Percentiles rank a stretch among this genome's conserved stretches.
Evolutionary conservation across 2,888 invertebrate species (phyloP).

Genomic region (Drosophila falleni): DNA sequence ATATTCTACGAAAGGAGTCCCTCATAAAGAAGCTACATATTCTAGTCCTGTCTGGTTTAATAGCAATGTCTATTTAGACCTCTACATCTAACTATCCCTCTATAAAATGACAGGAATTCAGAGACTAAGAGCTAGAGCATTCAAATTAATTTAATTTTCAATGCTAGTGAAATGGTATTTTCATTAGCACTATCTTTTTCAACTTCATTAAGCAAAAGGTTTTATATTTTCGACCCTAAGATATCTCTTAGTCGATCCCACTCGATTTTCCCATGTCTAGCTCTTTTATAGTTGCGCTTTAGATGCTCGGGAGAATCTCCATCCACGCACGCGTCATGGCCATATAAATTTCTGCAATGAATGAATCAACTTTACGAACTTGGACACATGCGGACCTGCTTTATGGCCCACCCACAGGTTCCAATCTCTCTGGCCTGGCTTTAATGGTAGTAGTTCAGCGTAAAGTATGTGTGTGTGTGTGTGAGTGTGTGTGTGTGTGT

Average conservation of each 20-base stretch:
- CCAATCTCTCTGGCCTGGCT: slow-evolving; percentile 45
- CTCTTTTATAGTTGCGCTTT: slow-evolving; percentile 42
- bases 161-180: too few species aligned
- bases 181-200: too few species aligned
- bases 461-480: slow-evolving; percentile 15
- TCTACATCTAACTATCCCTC: too few species aligned
- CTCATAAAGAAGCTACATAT: too few species aligned
- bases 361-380: slow-evolving; percentile 80
- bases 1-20: too few species aligned
- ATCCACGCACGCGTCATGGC: slow-evolving; percentile 55
- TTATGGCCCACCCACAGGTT: slow-evolving; percentile 63
- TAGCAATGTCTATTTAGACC: too few species aligned
- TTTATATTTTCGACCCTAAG: neutral
- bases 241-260: neutral
- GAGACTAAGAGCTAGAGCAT: too few species aligned
- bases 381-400: slow-evolving; percentile 70
- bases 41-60: too few species aligned
- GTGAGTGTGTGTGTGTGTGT: slow-evolving; percentile 35
- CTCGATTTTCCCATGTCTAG: neutral
- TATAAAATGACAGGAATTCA: too few species aligned
- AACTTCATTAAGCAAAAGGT: too few species aligned
- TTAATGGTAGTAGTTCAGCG: slow-evolving; percentile 38
- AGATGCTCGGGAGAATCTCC: neutral
- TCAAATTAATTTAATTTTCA: too few species aligned
- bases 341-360: slow-evolving; percentile 79